A percentile compares a stretch with the other conserved stretches of the same genome.
Conservation (phyloP, 2,888 invertebrate species). For the Smittia sp. region DNA sequence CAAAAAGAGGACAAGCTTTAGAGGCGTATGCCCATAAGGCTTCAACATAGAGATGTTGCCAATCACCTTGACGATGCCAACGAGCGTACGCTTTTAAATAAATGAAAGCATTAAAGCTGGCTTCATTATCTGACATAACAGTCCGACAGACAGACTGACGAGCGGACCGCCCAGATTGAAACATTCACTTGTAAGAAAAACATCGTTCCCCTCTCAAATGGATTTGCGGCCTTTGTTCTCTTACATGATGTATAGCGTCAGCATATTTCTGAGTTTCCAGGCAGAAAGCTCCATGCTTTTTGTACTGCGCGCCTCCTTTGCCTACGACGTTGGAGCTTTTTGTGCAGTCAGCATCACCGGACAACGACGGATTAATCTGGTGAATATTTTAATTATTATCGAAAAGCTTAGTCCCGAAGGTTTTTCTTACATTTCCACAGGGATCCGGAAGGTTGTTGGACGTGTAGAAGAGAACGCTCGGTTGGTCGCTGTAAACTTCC, state of each 20-base stretch:
- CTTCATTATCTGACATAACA: too few species aligned
- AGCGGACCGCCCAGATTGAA: too few species aligned
- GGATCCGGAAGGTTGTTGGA: slow-evolving; percentile 69
- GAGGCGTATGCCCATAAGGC: too few species aligned
- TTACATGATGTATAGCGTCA: slow-evolving; percentile 81
- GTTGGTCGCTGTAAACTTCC: slow-evolving; percentile 81
- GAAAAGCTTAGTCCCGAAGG: background rate
- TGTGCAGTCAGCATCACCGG: slow-evolving; percentile 9
- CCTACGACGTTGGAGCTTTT: slow-evolving; percentile 56
- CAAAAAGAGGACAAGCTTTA: too few species aligned
- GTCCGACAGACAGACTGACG: too few species aligned
- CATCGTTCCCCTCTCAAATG: background rate
- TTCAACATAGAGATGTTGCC: too few species aligned
- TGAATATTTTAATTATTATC: slow-evolving; percentile 3
- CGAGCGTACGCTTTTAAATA: too few species aligned
- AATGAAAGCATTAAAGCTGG: too few species aligned
- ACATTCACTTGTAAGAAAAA: slow-evolving; percentile 44
- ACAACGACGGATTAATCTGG: slow-evolving; percentile 36
- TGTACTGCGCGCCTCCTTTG: slow-evolving; percentile 69
- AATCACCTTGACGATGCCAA: too few species aligned
- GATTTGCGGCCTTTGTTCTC: slow-evolving; percentile 44
- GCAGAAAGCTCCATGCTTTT: slow-evolving; percentile 77
- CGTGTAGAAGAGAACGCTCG: slow-evolving; percentile 89
- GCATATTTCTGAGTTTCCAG: slow-evolving; percentile 92
- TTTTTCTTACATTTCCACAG: slow-evolving; percentile 16